Percentiles rank a stretch among this genome's conserved stretches.
These are phyloP conservation scores for Clunio marinus DNA, from an alignment of 2,888 invertebrate genomes.

Conservation along the genomic window DNA sequence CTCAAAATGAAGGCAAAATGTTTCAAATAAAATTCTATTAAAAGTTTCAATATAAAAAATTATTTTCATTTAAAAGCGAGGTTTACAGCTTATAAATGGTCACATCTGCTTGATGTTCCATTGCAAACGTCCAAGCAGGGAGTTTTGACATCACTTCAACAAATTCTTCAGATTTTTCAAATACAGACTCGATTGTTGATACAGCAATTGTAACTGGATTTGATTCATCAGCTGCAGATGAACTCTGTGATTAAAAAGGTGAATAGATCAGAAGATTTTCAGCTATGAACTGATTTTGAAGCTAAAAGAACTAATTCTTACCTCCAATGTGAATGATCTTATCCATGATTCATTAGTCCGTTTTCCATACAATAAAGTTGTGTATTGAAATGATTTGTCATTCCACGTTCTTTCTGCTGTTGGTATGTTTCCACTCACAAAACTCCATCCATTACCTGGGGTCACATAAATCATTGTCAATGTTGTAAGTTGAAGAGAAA, in stretches of 20 bases:
- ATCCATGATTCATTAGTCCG: neutral
- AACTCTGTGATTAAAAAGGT: neutral
- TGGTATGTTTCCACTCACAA: neutral
- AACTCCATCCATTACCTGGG: neutral
- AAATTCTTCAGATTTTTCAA: neutral
- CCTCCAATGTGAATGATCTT: neutral
- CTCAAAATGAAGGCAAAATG: no score
- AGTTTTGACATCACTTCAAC: neutral
- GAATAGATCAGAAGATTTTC: neutral
- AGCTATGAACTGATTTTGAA: neutral
- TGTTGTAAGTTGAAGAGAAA: neutral
- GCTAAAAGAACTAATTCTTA: neutral
- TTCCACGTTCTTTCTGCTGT: neutral
- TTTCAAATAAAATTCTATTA: no score
- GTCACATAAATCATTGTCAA: neutral
- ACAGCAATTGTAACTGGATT: neutral
- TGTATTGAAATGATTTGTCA: neutral
- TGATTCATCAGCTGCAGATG: neutral
- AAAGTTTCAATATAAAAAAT: no score
- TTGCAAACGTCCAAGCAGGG: conserved; percentile 20
- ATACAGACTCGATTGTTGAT: neutral
- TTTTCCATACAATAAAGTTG: neutral
- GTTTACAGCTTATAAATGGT: no score
- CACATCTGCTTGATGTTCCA: conserved; percentile 4
- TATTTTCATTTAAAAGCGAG: no score